Percentiles rank a stretch among this genome's conserved stretches.
Conservation (phyloP, 2,113 vertebrate species). For the Isurus oxyrinchus region DNA sequence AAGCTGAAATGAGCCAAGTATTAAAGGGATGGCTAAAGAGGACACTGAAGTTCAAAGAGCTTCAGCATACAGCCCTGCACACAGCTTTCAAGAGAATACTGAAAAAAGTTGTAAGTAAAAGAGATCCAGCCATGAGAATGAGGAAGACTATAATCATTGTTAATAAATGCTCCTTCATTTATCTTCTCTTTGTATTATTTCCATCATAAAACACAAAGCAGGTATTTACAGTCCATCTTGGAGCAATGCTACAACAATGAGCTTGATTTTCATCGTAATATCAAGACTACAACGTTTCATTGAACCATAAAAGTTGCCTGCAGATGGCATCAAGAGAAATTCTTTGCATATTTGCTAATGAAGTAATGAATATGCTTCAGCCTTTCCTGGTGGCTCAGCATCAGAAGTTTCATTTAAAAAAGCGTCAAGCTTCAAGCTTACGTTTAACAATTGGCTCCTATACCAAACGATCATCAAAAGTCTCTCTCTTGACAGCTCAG, state of each 20-base stretch:
- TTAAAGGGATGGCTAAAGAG: neutral
- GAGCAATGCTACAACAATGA: neutral
- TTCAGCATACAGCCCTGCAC: neutral
- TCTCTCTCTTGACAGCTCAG: neutral
- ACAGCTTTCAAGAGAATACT: neutral
- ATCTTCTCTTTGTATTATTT: neutral
- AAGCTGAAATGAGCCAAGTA: neutral
- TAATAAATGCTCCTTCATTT: neutral
- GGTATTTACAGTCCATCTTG: neutral
- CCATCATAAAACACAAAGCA: neutral
- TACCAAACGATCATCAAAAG: neutral
- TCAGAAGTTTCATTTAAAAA: neutral
- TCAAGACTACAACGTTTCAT: neutral
- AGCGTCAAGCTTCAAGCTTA: neutral
- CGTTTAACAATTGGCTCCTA: neutral
- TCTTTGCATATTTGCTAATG: neutral
- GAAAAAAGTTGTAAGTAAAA: neutral
- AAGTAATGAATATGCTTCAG: neutral
- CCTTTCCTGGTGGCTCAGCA: neutral
- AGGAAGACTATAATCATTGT: neutral
- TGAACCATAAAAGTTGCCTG: neutral
- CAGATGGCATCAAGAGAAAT: neutral
- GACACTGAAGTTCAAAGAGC: neutral
- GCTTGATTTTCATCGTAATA: neutral
- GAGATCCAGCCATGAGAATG: neutral